Evolutionary conservation across 2,113 vertebrate species (phyloP), one percentile per base, ranked within the genome.

Genomic region (Brachirus orientalis): DNA sequence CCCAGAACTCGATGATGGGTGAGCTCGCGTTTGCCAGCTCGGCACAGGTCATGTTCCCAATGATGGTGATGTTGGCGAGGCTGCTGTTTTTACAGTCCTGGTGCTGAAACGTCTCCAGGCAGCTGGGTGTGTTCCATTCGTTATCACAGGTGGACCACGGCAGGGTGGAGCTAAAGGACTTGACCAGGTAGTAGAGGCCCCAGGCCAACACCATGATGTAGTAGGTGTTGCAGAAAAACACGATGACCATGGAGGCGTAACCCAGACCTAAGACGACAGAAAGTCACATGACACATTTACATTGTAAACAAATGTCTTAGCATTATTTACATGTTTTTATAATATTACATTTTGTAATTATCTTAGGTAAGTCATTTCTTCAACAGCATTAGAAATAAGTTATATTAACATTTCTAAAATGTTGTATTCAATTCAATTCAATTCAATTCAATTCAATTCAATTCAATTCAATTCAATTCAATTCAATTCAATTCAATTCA

Each of bases 171-270:
- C 43, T 91, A 60, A 95, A 95, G 11, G 93, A 95, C 74, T 93
- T 91, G 69, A 94, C 90, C 48, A 95, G 85, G 89, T 95, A 95
- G 83, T 94, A 95, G 77, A 94, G 92, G 43, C 85, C 93, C 94
- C 94, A 95, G n/a, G 93, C 90, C 85, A 95, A 61, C n/a, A 95
- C 93, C 94, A 95, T 94, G 83, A 95, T 95, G 89, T 95, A 95
- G 81, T 95, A 95, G 0, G 94, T 94, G 90, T 95, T 95, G 50
- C 94, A 94, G 87, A 94, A 95, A 55, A 95, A 95, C 62, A 95
- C 93, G 1, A 95, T 95, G 14, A 95, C 94, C 92, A 94, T 94
- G 51, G 94, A 95, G 22, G 94, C 83, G 3, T 85, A 94, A 2
- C 94, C 94, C 35, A 95, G 73, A 58, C 94, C 94, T 95, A 77